phyloP scores from a whole-genome alignment of 2,797 vertebrate genomes.

The Syndactyla subalaris region DNA sequence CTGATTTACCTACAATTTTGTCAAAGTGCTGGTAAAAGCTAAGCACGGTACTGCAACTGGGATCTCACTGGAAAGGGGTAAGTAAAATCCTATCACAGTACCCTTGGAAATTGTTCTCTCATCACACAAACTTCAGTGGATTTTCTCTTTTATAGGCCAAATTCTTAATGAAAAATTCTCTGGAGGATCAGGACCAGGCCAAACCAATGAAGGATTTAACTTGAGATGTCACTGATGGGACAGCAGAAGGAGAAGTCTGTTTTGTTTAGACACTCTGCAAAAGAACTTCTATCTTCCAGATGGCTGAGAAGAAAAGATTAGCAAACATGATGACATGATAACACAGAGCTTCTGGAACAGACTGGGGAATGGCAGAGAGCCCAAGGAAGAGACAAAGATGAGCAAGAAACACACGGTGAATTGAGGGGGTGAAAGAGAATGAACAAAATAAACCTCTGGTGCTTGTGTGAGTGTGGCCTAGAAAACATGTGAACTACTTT shows the following conservation, averaged over 20 bases:
- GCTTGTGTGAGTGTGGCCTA: background rate
- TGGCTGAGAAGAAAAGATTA: slow-evolving; percentile 15
- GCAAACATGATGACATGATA: background rate
- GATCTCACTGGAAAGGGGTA: background rate
- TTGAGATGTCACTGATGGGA: background rate
- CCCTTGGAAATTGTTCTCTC: background rate
- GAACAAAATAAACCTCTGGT: background rate
- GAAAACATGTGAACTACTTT: background rate
- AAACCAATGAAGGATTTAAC: background rate
- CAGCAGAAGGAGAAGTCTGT: background rate
- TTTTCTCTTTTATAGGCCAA: background rate
- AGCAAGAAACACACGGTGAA: accelerated
- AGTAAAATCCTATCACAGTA: background rate
- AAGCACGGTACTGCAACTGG: background rate
- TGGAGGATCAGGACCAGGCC: background rate
- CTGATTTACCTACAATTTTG: background rate
- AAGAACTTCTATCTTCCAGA: background rate
- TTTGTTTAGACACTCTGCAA: background rate
- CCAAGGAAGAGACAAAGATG: background rate
- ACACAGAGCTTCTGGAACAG: slow-evolving; percentile 17
- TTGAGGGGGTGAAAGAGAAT: background rate
- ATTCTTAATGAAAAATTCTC: background rate
- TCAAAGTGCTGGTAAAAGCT: background rate
- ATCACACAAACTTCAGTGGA: background rate
- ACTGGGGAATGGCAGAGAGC: background rate